Conservation (phyloP, 37 sponge, comb jelly and placozoan genomes). For the Halisarca cf. caerulea region DNA sequence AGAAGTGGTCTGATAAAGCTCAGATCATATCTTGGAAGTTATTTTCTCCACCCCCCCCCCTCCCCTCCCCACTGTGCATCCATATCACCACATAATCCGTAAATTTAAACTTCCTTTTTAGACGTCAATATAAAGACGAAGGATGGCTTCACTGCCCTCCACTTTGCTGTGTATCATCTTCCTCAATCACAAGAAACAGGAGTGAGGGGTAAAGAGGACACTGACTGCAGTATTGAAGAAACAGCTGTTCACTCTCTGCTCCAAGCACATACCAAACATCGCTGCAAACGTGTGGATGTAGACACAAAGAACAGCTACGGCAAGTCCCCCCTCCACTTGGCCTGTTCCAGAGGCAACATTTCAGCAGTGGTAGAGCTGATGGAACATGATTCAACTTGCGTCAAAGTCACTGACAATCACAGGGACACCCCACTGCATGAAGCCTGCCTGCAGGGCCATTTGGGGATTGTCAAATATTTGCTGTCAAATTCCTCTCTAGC, state of each 20-base stretch:
- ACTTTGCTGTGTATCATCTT: constrained; percentile 75
- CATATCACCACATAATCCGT: too few species aligned
- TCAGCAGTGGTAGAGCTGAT: constrained; percentile 62
- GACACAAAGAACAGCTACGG: constrained; percentile 65
- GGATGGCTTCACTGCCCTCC: constrained; percentile 75
- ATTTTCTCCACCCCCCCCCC: too few species aligned
- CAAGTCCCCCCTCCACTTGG: constrained; percentile 76
- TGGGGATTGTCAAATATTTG: constrained; percentile 60
- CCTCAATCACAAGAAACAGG: constrained; percentile 39
- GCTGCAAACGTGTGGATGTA: neutral
- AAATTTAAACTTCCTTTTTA: neutral
- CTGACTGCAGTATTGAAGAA: constrained; percentile 20
- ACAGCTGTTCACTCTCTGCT: constrained; percentile 38
- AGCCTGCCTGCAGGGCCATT: constrained; percentile 66
- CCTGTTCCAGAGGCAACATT: constrained; percentile 74
- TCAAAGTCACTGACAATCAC: constrained; percentile 48
- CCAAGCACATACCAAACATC: neutral
- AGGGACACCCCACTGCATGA: constrained; percentile 81
- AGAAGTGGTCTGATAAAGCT: too few species aligned
- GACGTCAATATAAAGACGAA: constrained; percentile 27
- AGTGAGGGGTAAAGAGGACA: neutral
- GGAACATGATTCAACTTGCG: neutral
- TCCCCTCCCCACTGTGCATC: too few species aligned
- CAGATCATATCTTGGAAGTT: too few species aligned
- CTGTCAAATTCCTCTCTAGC: constrained; percentile 29